These are phyloP conservation scores for Noctua pronuba DNA, from an alignment of 2,888 invertebrate species.

Conservation along the genomic window DNA sequence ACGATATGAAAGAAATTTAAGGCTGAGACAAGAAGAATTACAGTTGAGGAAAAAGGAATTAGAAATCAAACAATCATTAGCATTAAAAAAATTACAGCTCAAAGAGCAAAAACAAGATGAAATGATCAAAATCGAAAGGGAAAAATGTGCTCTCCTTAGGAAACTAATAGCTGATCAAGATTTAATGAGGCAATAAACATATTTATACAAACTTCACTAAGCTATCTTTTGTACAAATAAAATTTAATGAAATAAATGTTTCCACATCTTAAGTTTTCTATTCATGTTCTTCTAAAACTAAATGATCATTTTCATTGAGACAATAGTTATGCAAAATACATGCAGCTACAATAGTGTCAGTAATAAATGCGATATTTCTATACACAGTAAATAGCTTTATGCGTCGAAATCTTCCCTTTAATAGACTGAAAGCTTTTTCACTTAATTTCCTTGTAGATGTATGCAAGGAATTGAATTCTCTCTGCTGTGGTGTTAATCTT, in stretches of 20 bases:
- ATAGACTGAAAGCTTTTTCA: constrained; percentile 77
- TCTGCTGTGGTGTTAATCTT: constrained; percentile 77
- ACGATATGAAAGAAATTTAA: constrained; percentile 79
- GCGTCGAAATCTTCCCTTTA: constrained; percentile 79
- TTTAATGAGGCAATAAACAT: constrained; percentile 61
- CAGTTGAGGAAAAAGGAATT: constrained; percentile 79
- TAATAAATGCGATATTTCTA: constrained; percentile 80
- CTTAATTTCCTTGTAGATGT: constrained; percentile 76
- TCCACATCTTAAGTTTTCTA: constrained; percentile 29
- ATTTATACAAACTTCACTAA: constrained; percentile 22
- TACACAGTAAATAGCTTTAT: constrained; percentile 80
- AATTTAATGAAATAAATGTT: constrained; percentile 19
- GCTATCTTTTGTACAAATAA: constrained; percentile 29
- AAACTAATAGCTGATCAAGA: constrained; percentile 75
- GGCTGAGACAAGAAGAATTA: constrained; percentile 80
- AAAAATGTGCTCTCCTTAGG: constrained; percentile 80
- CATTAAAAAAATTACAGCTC: constrained; percentile 79
- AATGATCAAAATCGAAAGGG: constrained; percentile 80
- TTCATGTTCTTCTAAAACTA: constrained; percentile 73
- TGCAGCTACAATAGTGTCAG: constrained; percentile 80
- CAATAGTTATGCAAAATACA: constrained; percentile 83
- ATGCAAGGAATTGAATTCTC: constrained; percentile 79
- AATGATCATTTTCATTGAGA: constrained; percentile 77
- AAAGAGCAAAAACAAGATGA: constrained; percentile 83
- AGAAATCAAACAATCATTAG: constrained; percentile 81